Percentiles rank a stretch among this genome's conserved stretches.
phyloP scores from a whole-genome alignment of 2,113 vertebrate genomes.

The Potamarius usumacintae region DNA sequence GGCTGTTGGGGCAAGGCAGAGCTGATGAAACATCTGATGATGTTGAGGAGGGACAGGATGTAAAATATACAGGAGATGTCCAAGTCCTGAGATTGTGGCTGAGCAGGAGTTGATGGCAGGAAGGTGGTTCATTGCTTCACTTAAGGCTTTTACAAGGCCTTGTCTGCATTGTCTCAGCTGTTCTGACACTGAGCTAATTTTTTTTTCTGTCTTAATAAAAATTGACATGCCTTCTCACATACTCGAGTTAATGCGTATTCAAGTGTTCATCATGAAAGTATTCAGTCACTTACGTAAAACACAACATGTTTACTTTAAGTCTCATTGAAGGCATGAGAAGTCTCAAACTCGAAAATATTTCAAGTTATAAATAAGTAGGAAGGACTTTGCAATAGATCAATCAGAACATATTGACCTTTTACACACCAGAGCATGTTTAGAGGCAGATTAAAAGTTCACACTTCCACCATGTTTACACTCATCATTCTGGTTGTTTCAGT shows the following conservation, averaged over 20 bases:
- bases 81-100: neutral
- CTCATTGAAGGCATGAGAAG: neutral
- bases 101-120: neutral
- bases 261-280: neutral
- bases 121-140: neutral
- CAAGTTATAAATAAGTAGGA: too few species aligned
- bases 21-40: neutral
- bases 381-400: neutral
- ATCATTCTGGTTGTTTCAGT: too few species aligned
- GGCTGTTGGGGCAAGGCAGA: neutral
- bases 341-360: neutral
- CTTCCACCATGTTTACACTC: neutral
- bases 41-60: neutral
- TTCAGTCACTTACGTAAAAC: neutral
- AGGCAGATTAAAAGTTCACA: neutral
- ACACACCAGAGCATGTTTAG: too few species aligned
- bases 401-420: neutral
- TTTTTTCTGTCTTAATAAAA: neutral
- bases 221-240: neutral
- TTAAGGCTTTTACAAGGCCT: slow-evolving; percentile 30
- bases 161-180: slow-evolving; percentile 22
- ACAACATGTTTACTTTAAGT: neutral
- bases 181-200: slow-evolving; percentile 9
- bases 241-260: neutral
- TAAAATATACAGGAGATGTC: neutral